Base-by-base conservation (phyloP, 2,113 vertebrate species). In the Hippocampus zosterae region DNA sequence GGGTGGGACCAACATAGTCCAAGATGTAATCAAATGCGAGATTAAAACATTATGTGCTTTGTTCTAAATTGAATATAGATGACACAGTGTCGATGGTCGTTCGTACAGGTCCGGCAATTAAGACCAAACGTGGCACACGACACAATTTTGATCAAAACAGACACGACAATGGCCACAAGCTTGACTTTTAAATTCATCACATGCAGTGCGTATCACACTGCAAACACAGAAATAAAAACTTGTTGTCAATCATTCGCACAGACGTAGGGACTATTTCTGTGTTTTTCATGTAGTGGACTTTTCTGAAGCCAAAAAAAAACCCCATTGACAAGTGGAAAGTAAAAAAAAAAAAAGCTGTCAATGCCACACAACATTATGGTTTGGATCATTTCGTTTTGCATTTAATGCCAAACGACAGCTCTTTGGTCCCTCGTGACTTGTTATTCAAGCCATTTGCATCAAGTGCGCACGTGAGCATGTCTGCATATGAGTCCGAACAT, bases 391-490 rank as follows among this genome's bases (percentile, higher is more conserved):
- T 81, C 79, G 63, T 82, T 83, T 81, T 80, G 61, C 69, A 75
- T 71, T 78, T 81, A 79, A 86, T 71, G 70, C 55, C 84, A 40
- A 79, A 73, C 82, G 88, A 85, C 89, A 90, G 88, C 84, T 87
- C 82, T 75, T 33, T 65, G 77, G 72, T 69, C 61, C 59, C 67
- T 55, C 65, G 55, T 61, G 10, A n/a, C 63, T 53, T 65, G 61
- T 75, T 68, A 80, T 68, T 66, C 69, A 19, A 68, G 75, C 44
- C 78, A 63, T 74, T 65, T 72, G 69, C 65, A 69, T 67, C 33
- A 60, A 46, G 29, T 66, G 69, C 71, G 60, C 60, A 73, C 53
- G 5, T 68, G 68, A 48, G 62, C 81, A 74, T 85, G 84, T 71
- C 69, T 56, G 56, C 37, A 71, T 66, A 44, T 59, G 72, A 63